Conservation (phyloP, 1,140 invertebrate genomes). For the Stegodyphus dumicola region DNA sequence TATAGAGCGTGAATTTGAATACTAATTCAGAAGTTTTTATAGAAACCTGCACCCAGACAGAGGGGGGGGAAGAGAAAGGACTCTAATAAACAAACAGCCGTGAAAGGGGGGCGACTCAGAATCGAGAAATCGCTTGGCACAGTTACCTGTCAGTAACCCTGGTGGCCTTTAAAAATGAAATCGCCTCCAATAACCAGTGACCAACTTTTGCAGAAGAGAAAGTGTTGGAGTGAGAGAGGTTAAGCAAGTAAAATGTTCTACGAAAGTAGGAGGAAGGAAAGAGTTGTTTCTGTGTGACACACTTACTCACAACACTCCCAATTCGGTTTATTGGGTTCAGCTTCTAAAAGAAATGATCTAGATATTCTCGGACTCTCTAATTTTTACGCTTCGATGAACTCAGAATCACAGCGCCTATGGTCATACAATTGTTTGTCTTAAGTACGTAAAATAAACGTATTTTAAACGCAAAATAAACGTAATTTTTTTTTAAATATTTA, state of each 20-base stretch:
- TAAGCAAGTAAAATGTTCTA: too few relatives aligned
- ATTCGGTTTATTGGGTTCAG: constrained; percentile 10
- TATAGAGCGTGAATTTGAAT: too few relatives aligned
- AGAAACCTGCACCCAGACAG: neutral
- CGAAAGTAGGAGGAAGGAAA: too few relatives aligned
- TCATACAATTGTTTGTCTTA: too few relatives aligned
- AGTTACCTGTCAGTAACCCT: constrained; percentile 42
- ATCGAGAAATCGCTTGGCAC: neutral
- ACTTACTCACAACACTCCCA: neutral
- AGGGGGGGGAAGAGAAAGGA: neutral
- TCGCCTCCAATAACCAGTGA: constrained; percentile 2
- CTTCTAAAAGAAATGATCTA: neutral
- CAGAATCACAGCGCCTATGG: too few relatives aligned
- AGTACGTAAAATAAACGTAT: too few relatives aligned
- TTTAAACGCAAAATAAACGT: too few relatives aligned
- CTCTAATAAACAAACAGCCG: neutral
- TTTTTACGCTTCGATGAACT: too few relatives aligned
- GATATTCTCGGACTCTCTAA: too few relatives aligned
- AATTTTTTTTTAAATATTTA: too few relatives aligned
- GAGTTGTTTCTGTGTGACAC: neutral
- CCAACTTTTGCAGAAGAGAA: constrained; percentile 29
- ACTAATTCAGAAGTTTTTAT: too few relatives aligned
- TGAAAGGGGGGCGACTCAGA: neutral
- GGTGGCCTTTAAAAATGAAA: constrained; percentile 32
- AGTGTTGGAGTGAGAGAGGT: neutral